Conservation (phyloP, 2,888 invertebrate genomes). For the Caenorhabditis zanzibari region DNA sequence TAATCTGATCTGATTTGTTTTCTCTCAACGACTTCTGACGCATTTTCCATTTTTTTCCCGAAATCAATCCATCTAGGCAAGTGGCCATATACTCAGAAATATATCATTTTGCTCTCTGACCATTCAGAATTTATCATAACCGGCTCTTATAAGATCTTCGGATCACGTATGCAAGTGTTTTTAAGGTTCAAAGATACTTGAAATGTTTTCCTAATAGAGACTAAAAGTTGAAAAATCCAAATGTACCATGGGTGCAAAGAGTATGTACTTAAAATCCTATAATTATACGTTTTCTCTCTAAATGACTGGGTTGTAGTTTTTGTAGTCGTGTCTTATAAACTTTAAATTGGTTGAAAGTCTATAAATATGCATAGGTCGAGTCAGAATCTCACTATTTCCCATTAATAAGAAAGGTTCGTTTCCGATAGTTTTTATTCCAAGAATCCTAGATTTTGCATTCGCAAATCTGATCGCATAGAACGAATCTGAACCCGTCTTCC, state of each 20-base stretch:
- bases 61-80: background rate
- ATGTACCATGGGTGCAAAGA: background rate
- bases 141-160: background rate
- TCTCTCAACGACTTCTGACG: constrained; percentile 14
- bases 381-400: no score
- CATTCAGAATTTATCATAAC: background rate
- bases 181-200: background rate
- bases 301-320: background rate
- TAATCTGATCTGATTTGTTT: constrained; percentile 25
- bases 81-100: background rate
- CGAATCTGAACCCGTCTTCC: constrained; percentile 11
- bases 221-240: constrained; percentile 8
- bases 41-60: background rate
- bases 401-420: no score
- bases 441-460: constrained; percentile 1
- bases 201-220: background rate
- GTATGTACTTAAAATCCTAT: constrained; percentile 1
- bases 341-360: background rate
- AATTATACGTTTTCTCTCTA: background rate
- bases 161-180: constrained; percentile 3
- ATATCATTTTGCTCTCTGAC: background rate
- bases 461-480: background rate
- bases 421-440: no score
- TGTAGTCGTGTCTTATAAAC: background rate
- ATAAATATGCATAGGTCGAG: background rate